Conservation (phyloP, 2,888 invertebrate species). For the Sesia apiformis region DNA sequence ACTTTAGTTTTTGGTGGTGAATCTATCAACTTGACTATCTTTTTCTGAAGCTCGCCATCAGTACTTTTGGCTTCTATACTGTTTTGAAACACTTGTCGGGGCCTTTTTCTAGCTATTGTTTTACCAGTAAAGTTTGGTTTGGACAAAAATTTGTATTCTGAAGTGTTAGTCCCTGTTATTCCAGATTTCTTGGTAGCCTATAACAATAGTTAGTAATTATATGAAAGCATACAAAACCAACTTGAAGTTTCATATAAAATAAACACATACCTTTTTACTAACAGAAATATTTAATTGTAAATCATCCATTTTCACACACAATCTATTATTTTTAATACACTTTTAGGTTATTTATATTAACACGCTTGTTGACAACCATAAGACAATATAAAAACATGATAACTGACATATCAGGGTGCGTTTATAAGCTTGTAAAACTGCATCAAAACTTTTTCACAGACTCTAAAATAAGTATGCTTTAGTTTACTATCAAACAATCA, state of each 20-base stretch:
- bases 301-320: constrained; percentile 51
- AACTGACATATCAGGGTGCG: not conserved
- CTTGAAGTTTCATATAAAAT: not conserved
- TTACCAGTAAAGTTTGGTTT: constrained; percentile 57
- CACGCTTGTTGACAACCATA: constrained; percentile 2
- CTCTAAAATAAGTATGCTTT: too few relatives aligned
- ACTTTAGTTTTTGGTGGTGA: constrained; percentile 15
- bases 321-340: constrained; percentile 3
- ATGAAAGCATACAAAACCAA: not conserved
- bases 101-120: constrained; percentile 61
- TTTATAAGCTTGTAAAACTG: not conserved
- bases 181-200: constrained; percentile 36
- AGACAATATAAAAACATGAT: not conserved
- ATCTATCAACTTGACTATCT: constrained; percentile 29
- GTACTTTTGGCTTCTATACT: constrained; percentile 22
- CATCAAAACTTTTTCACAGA: too few relatives aligned
- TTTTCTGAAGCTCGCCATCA: constrained; percentile 37
- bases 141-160: constrained; percentile 55
- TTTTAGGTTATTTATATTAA: constrained; percentile 34
- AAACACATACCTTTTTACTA: constrained; percentile 42
- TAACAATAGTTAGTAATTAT: constrained; percentile 7
- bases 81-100: constrained; percentile 28
- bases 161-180: constrained; percentile 28
- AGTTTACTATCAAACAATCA: too few relatives aligned
- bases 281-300: constrained; percentile 64